Percentiles rank a stretch among this genome's conserved stretches.
Evolutionary conservation across 2,113 vertebrate species (phyloP).

Genomic region (Plectropomus leopardus): DNA sequence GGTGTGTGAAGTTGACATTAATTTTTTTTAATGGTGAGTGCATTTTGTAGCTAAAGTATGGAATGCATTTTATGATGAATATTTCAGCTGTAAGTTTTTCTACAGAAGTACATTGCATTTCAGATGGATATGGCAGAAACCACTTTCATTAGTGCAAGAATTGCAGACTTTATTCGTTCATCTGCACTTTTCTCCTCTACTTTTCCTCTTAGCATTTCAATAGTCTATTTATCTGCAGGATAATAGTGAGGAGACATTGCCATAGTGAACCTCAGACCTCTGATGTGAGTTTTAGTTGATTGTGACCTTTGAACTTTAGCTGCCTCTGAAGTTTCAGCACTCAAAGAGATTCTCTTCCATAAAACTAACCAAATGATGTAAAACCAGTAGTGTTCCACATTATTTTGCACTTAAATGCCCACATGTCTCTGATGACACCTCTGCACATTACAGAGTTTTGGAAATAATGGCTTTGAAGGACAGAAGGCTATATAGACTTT

Average conservation of each 20-base stretch:
- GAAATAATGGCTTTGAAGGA: conserved; percentile 27
- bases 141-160: background rate
- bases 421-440: conserved; percentile 34
- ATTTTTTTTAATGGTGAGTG: background rate
- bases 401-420: conserved; percentile 40
- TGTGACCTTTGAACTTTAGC: conserved; percentile 38
- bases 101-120: background rate
- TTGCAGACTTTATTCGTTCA: background rate
- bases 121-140: background rate
- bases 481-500: conserved; percentile 3
- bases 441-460: conserved; percentile 27
- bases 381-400: conserved; percentile 44
- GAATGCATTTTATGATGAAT: too few species aligned
- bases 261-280: background rate
- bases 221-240: background rate
- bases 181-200: background rate
- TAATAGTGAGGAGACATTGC: background rate
- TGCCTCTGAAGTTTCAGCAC: conserved; percentile 23
- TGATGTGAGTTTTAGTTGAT: conserved; percentile 23
- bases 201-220: background rate
- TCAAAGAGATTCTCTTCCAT: conserved; percentile 11
- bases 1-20: background rate
- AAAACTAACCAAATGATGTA: conserved; percentile 33
- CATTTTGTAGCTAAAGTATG: background rate
- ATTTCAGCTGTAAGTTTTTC: background rate